These are phyloP conservation scores for Lethocerus indicus DNA, from an alignment of 1,140 invertebrate species.

Conservation along the genomic window DNA sequence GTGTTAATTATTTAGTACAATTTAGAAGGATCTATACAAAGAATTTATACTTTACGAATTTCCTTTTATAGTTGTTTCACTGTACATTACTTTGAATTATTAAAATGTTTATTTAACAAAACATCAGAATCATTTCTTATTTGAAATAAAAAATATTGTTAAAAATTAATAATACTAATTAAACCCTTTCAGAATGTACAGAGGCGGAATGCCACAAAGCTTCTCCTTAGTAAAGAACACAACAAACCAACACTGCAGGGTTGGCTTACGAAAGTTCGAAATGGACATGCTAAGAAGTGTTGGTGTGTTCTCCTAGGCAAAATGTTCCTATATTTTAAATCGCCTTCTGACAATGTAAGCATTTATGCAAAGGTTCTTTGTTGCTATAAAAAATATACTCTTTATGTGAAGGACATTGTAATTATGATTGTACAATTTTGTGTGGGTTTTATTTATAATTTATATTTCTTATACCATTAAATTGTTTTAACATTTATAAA, in stretches of 20 bases:
- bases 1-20: no score
- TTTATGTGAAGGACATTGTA: no score
- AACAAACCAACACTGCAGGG: slow-evolving; percentile 86
- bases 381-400: background rate
- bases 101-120: no score
- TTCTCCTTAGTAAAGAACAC: slow-evolving; percentile 76
- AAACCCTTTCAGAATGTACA: slow-evolving; percentile 70
- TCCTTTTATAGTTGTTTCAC: no score
- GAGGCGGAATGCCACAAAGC: slow-evolving; percentile 75
- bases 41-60: no score
- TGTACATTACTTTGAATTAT: no score
- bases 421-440: no score
- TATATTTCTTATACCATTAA: background rate
- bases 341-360: slow-evolving; percentile 71
- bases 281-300: slow-evolving; percentile 84
- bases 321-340: slow-evolving; percentile 92
- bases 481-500: background rate
- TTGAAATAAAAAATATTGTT: no score
- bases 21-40: no score
- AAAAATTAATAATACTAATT: no score
- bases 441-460: background rate
- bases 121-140: no score
- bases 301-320: slow-evolving; percentile 91
- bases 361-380: background rate
- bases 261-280: slow-evolving; percentile 89